Percentiles rank a stretch among this genome's conserved stretches.
Conservation (phyloP, 2,888 invertebrate species). For the Dynastes grantii region DNA sequence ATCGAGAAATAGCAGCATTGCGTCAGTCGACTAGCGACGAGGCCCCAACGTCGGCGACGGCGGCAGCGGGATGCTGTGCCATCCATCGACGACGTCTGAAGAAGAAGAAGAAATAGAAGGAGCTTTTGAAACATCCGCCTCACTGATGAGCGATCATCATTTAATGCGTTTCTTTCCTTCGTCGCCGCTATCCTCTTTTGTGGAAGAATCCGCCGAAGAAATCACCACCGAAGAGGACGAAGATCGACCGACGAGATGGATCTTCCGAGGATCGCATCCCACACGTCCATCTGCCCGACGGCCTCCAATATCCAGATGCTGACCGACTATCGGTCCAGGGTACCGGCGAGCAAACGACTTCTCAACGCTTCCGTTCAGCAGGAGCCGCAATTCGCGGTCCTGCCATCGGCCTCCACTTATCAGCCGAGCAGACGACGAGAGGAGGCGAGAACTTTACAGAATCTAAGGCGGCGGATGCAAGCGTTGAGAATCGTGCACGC, state of each 20-base stretch:
- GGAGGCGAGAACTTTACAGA: conserved; percentile 80
- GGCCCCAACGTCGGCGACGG: conserved; percentile 51
- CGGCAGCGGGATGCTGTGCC: conserved; percentile 64
- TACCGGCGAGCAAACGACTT: conserved; percentile 64
- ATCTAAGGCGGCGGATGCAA: conserved; percentile 79
- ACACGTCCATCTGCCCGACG: conserved; percentile 67
- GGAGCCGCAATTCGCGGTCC: conserved; percentile 68
- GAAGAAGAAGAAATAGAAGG: conserved; percentile 16
- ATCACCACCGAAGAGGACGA: conserved; percentile 21
- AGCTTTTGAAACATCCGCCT: neutral
- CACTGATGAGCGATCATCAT: conserved; percentile 12
- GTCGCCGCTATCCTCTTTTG: conserved; percentile 40
- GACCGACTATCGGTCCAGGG: conserved; percentile 60
- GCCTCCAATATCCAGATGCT: conserved; percentile 57
- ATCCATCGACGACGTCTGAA: conserved; percentile 50
- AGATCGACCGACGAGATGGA: conserved; percentile 62
- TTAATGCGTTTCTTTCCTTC: conserved; percentile 53
- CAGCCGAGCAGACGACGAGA: conserved; percentile 79
- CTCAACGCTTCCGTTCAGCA: conserved; percentile 60
- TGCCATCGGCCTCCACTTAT: conserved; percentile 70
- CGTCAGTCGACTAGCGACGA: conserved; percentile 60
- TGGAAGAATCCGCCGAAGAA: conserved; percentile 21
- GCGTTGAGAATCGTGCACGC: conserved; percentile 74
- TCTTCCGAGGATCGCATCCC: conserved; percentile 66
- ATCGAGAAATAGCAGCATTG: conserved; percentile 51